These are phyloP conservation scores for Leucopsar rothschildi DNA, from an alignment of 2,113 vertebrate species.

Conservation along the genomic window DNA sequence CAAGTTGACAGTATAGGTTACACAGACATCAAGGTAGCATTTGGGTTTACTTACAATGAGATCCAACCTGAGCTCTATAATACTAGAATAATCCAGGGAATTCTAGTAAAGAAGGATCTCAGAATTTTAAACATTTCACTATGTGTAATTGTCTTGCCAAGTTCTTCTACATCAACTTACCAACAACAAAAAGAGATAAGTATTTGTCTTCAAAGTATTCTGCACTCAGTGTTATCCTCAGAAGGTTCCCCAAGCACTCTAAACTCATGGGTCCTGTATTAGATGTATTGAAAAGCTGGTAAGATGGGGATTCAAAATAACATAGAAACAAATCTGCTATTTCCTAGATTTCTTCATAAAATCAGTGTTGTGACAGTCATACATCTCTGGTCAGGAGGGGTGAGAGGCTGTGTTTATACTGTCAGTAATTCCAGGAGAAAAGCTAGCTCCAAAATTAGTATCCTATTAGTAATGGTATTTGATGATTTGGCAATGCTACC, in stretches of 20 bases:
- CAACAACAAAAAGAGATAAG: constrained; percentile 25
- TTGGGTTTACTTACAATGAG: neutral
- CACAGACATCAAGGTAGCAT: neutral
- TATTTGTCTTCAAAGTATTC: neutral
- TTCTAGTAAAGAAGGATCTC: neutral
- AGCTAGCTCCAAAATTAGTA: neutral
- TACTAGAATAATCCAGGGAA: neutral
- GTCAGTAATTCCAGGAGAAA: neutral
- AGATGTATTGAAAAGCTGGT: neutral
- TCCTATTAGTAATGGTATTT: neutral
- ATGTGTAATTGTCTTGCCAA: rapidly evolving
- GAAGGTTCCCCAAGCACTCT: neutral
- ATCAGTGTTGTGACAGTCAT: neutral
- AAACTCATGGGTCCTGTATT: neutral
- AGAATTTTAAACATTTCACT: neutral
- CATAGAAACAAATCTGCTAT: neutral
- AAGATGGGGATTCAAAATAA: neutral
- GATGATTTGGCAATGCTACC: neutral
- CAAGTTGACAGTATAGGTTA: rapidly evolving
- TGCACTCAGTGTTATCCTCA: neutral
- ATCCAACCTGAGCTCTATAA: neutral
- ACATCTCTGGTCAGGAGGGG: rapidly evolving
- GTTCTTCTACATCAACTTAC: constrained; percentile 4
- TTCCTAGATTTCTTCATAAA: neutral
- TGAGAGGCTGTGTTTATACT: neutral